Percentiles rank a stretch among this genome's conserved stretches.
Evolutionary conservation across 1,140 invertebrate genomes (phyloP).

Genomic region (Triops longicaudatus): DNA sequence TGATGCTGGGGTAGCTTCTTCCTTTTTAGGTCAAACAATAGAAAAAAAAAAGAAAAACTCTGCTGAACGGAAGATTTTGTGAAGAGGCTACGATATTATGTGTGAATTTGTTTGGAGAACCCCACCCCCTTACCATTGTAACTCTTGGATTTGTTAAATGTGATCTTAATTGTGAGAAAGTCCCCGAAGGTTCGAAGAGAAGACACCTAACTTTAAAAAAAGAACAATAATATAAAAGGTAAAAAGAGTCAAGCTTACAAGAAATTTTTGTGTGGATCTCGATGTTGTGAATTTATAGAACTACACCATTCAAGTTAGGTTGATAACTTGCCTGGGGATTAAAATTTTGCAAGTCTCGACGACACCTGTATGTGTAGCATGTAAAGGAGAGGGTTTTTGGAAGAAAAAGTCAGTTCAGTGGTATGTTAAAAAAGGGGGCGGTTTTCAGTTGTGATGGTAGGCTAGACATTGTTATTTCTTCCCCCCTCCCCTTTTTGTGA

Average conservation of each 20-base stretch:
- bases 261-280: conserved; percentile 1
- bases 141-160: neutral
- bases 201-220: neutral
- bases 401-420: neutral
- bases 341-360: no score
- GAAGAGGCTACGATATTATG: conserved; percentile 8
- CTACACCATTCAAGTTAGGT: neutral
- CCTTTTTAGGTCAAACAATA: neutral
- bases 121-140: neutral
- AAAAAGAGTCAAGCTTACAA: conserved; percentile 15
- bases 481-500: neutral
- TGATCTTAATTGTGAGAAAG: conserved; percentile 2
- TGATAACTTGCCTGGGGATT: neutral
- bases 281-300: neutral
- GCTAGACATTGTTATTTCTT: no score
- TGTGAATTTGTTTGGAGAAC: neutral
- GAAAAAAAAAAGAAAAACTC: neutral
- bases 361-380: no score
- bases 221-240: neutral
- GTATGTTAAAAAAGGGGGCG: neutral
- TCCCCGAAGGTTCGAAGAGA: neutral
- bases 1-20: conserved; percentile 14
- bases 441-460: neutral
- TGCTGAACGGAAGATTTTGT: neutral
- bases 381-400: no score